Base-by-base conservation (phyloP, 2,797 vertebrate species). In the Heteromormyrus szaboi region DNA sequence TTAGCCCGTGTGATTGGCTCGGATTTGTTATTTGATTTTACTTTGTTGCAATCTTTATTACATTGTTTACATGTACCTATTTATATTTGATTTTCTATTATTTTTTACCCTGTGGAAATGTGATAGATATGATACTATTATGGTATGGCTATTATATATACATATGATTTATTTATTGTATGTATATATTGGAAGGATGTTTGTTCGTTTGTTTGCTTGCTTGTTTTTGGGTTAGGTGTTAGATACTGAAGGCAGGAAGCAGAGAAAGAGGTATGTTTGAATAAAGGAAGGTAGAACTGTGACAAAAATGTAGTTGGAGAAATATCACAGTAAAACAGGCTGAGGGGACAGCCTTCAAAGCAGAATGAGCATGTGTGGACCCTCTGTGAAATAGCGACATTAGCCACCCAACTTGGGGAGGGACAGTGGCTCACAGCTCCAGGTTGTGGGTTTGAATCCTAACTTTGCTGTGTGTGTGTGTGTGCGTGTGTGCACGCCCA, bases 141-240 rank as follows among this genome's bases (percentile, higher is more conserved):
- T 86, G 85, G 17, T 89, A 86, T 89, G 85, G 85, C 76, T 76
- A 86, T 86, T 87, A 89, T 89, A 72, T 88, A 89, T 89, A 89
- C 85, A 86, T 72, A 89, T 76, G 17, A 89, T 86, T 68, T 50
- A 65, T 72, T 68, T 89, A 86, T 89, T 72, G 83, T 86, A 86
- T 86, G 85, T 89, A 89, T 89, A 86, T 72, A 89, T 86, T 50
- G 51, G 33, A 88, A 25, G 88, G 79, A 46, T 85, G 25, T 89
- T 65, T 89, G 83, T 85, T 44, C 2, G 56, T 88, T 85, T 22
- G 85, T 51, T 33, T 54, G 29, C 48, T 86, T 86, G 22, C n/a
- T 88, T 48, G 11, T 68, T 50, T 59, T 37, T 85, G 81, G 25
- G 65, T 89, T 22, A 48, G 33, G 62, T 12, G 48, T 29, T 59